Evolutionary conservation across 2,888 invertebrate genomes (phyloP).

Genomic region (Caenorhabditis parvicauda): DNA sequence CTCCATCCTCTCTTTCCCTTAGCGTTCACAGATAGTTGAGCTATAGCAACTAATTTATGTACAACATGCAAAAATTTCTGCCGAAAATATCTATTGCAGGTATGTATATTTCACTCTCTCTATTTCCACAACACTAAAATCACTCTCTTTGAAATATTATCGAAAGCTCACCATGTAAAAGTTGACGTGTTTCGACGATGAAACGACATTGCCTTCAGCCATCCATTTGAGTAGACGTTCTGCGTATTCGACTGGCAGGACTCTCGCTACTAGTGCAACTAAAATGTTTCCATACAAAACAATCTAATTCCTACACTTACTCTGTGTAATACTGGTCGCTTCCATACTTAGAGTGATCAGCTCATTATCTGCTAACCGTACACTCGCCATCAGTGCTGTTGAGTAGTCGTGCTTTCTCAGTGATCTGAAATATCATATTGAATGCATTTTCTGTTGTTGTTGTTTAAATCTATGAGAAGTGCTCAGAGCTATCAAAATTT

Average conservation of each 20-base stretch:
- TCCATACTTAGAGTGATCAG: conserved; percentile 81
- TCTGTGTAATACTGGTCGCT: conserved; percentile 74
- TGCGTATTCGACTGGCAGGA: conserved; percentile 75
- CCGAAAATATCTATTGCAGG: no score
- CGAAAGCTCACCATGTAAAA: conserved; percentile 76
- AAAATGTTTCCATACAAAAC: conserved; percentile 57
- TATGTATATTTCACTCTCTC: no score
- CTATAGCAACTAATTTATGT: no score
- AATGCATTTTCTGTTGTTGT: background rate
- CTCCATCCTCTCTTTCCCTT: no score
- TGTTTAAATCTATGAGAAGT: background rate
- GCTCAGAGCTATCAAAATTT: background rate
- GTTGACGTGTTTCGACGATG: conserved; percentile 79
- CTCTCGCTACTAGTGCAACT: conserved; percentile 77
- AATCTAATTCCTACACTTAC: conserved; percentile 70
- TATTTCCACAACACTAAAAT: no score
- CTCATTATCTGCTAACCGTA: conserved; percentile 79
- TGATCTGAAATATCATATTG: conserved; percentile 10
- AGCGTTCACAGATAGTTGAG: no score
- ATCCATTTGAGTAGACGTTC: conserved; percentile 76
- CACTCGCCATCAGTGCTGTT: conserved; percentile 77
- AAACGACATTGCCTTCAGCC: conserved; percentile 70
- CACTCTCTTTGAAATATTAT: no score
- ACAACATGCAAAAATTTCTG: no score
- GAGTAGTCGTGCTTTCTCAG: conserved; percentile 24